Evolutionary conservation across 2,888 invertebrate species (phyloP).

Genomic region (Drosophila niveifrons): DNA sequence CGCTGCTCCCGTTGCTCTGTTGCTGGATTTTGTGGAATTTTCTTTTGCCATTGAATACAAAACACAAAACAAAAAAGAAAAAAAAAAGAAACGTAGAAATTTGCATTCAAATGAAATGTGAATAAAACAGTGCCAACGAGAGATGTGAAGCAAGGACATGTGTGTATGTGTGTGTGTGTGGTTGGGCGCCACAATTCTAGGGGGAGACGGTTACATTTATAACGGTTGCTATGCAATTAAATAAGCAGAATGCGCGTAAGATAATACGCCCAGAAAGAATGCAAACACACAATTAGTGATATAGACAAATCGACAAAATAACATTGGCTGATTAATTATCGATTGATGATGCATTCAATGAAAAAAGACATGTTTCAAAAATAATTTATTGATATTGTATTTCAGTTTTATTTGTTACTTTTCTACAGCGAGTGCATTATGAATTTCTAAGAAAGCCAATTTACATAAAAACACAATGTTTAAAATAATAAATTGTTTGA

Average conservation of each 20-base stretch:
- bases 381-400: too few relatives aligned
- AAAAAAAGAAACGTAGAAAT: constrained; percentile 16
- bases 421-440: too few relatives aligned
- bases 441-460: too few relatives aligned
- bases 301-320: constrained; percentile 3
- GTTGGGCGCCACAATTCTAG: not conserved
- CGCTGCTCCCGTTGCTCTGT: constrained; percentile 13
- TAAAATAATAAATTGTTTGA: too few relatives aligned
- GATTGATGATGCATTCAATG: not conserved
- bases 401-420: too few relatives aligned
- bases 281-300: constrained; percentile 7
- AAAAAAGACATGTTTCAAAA: not conserved
- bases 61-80: not conserved
- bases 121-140: constrained; percentile 17
- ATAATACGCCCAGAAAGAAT: not conserved
- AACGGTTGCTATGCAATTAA: constrained; percentile 14
- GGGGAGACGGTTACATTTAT: constrained; percentile 12
- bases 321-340: not conserved
- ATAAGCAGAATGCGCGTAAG: constrained; percentile 6
- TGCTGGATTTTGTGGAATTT: constrained; percentile 63
- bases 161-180: not conserved
- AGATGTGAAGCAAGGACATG: constrained; percentile 6
- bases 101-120: constrained; percentile 48
- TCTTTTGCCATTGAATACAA: constrained; percentile 55
- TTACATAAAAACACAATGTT: too few relatives aligned